These are phyloP conservation scores for Phenganax marumi DNA, from an alignment of 92 coral and sea anemone genomes.

Conservation along the genomic window DNA sequence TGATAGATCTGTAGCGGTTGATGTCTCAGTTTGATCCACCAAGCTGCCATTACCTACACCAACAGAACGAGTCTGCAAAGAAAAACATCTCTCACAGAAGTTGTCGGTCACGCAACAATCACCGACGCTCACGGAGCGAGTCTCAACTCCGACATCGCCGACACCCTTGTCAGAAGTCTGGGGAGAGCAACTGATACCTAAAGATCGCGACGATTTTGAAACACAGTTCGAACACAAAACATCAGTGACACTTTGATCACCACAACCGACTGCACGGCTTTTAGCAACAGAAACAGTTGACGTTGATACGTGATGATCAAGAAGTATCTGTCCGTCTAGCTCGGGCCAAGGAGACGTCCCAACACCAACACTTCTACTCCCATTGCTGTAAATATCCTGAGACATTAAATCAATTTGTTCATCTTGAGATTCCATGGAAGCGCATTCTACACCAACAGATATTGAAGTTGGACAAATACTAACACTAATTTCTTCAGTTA, in stretches of 20 bases:
- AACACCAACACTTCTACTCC: slow-evolving; percentile 63
- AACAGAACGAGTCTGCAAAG: slow-evolving; percentile 70
- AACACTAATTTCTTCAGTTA: slow-evolving; percentile 53
- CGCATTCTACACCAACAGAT: slow-evolving; percentile 47
- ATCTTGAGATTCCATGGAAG: slow-evolving; percentile 50
- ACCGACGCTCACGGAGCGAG: slow-evolving; percentile 74
- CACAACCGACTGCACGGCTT: slow-evolving; percentile 74
- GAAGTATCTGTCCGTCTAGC: slow-evolving; percentile 36
- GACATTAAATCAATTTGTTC: slow-evolving; percentile 56
- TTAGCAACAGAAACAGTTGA: slow-evolving; percentile 48
- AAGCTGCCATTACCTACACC: slow-evolving; percentile 74
- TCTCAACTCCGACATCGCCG: slow-evolving; percentile 51
- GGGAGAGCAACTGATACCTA: slow-evolving; percentile 58
- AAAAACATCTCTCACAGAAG: slow-evolving; percentile 84
- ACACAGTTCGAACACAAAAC: slow-evolving; percentile 72
- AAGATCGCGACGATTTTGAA: slow-evolving; percentile 66
- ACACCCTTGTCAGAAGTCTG: slow-evolving; percentile 9
- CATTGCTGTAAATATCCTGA: slow-evolving; percentile 52
- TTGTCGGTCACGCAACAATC: slow-evolving; percentile 89
- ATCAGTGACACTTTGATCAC: slow-evolving; percentile 63
- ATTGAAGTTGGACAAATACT: slow-evolving; percentile 52
- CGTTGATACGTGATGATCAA: slow-evolving; percentile 11
- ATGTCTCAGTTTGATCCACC: slow-evolving; percentile 18
- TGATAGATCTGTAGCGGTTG: neutral
- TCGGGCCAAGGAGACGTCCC: slow-evolving; percentile 54